These are phyloP conservation scores for Macquaria australasica DNA, from an alignment of 2,113 vertebrate genomes.

Conservation along the genomic window DNA sequence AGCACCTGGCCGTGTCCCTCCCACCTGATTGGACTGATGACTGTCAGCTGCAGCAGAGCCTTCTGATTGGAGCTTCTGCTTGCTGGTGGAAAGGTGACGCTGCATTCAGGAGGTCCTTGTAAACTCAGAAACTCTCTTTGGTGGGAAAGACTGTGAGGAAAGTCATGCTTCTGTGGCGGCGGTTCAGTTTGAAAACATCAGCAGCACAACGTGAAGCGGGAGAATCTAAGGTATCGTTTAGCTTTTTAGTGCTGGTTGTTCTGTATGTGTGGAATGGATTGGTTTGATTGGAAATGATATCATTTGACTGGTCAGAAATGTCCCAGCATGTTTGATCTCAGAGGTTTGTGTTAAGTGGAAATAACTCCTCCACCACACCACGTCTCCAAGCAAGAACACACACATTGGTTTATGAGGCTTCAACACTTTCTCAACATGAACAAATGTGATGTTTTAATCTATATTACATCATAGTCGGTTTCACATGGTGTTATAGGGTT, in stretches of 20 bases:
- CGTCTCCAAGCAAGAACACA: too few species aligned
- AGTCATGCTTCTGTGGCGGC: not conserved
- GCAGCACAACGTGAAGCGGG: not conserved
- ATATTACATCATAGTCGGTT: too few species aligned
- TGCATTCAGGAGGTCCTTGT: constrained; percentile 45
- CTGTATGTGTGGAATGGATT: not conserved
- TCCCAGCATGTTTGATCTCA: not conserved
- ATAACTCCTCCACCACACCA: too few species aligned
- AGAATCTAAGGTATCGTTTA: not conserved
- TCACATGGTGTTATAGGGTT: too few species aligned
- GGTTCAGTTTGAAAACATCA: not conserved
- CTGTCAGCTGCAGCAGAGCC: constrained; percentile 22
- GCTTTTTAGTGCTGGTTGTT: not conserved
- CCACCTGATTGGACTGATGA: constrained; percentile 30
- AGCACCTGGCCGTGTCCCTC: not conserved
- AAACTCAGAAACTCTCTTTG: not conserved
- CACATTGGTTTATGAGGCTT: too few species aligned
- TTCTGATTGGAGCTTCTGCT: constrained; percentile 18
- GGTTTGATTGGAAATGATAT: not conserved
- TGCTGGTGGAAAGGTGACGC: not conserved
- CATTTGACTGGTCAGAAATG: not conserved
- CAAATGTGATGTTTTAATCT: too few species aligned
- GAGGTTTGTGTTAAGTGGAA: not conserved
- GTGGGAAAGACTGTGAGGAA: not conserved
- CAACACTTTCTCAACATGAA: too few species aligned